A percentile compares a stretch with the other conserved stretches of the same genome.
These are phyloP conservation scores for Cichlasoma orientale DNA, from an alignment of 2,797 vertebrate species.

Conservation along the genomic window DNA sequence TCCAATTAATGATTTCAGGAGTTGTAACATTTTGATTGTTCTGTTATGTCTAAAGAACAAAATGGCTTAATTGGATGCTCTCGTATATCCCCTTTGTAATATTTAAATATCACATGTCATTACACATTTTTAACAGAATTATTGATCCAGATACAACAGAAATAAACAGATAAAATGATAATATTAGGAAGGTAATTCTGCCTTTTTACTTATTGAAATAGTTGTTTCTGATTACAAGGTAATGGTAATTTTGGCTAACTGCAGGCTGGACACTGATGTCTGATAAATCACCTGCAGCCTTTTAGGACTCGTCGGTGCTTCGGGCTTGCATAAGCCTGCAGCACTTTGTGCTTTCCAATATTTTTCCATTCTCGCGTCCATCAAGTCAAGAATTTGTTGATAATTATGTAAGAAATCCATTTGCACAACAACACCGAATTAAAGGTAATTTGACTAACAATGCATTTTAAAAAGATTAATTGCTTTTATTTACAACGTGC, in stretches of 20 bases:
- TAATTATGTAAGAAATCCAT: not conserved
- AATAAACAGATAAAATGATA: not conserved
- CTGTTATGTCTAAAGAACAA: not conserved
- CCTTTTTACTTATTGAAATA: not conserved
- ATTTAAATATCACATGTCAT: not conserved
- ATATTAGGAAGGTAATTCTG: not conserved
- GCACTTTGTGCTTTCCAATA: not conserved
- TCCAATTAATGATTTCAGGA: not conserved
- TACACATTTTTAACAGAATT: not conserved
- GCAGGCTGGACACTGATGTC: conserved; percentile 24
- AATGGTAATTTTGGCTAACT: conserved; percentile 11
- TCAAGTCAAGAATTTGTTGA: too few relatives aligned
- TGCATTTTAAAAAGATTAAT: not conserved
- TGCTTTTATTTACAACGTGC: not conserved
- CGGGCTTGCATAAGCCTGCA: not conserved
- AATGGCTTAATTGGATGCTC: not conserved
- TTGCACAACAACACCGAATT: not conserved
- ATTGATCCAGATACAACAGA: not conserved
- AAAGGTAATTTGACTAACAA: not conserved
- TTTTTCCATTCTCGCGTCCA: not conserved
- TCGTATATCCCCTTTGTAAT: not conserved
- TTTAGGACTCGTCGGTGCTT: conserved; percentile 32
- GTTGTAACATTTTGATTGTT: conserved; percentile 4
- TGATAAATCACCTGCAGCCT: conserved; percentile 13
- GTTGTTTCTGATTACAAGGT: not conserved